A percentile compares a stretch with the other conserved stretches of the same genome.
phyloP scores from a whole-genome alignment of 2,113 vertebrate genomes.

The Notiomystis cincta region DNA sequence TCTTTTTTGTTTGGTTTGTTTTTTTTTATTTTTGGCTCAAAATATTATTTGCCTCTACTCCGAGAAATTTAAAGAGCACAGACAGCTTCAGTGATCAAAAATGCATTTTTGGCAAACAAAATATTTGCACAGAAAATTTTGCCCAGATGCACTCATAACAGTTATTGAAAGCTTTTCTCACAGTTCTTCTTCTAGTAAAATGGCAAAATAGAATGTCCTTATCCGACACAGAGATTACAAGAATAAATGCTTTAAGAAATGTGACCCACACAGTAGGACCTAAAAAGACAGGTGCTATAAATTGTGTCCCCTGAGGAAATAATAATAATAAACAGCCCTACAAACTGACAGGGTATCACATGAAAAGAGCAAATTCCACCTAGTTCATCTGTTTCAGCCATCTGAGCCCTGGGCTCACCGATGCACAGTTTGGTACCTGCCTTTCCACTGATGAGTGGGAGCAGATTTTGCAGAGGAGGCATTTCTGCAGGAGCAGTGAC shows the following conservation, averaged over 20 bases:
- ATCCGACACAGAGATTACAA: background rate
- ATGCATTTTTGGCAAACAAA: background rate
- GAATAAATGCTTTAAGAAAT: background rate
- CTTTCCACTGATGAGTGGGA: background rate
- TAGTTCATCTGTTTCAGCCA: background rate
- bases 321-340: background rate
- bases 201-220: background rate
- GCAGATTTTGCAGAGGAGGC: slow-evolving; percentile 14
- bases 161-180: background rate
- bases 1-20: background rate
- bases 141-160: background rate
- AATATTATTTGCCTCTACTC: background rate
- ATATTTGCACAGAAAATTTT: background rate
- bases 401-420: background rate
- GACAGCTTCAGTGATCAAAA: background rate
- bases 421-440: background rate
- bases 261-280: background rate
- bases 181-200: background rate
- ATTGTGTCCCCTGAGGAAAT: background rate
- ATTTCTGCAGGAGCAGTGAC: background rate
- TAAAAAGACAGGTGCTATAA: background rate
- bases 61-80: background rate
- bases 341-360: background rate
- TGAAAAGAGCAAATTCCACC: background rate
- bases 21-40: background rate